These are phyloP conservation scores for Limnodromus scolopaceus DNA, from an alignment of 2,797 vertebrate genomes.

Conservation along the genomic window DNA sequence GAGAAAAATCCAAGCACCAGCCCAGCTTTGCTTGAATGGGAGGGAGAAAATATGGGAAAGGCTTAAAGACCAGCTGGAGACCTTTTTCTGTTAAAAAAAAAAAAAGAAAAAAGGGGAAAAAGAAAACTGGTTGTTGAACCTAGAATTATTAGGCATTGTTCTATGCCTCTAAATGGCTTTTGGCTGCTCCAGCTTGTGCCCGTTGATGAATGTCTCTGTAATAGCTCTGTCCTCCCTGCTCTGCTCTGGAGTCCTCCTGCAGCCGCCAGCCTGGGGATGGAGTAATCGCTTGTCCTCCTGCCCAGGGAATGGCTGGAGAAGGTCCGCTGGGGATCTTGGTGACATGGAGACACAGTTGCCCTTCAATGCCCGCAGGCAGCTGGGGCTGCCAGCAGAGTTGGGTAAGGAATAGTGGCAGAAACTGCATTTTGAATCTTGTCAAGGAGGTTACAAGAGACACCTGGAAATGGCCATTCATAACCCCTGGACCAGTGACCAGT, in stretches of 20 bases:
- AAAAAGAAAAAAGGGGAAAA: too few relatives aligned
- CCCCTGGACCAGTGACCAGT: accelerated
- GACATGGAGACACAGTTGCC: too few relatives aligned
- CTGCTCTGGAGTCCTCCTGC: neutral
- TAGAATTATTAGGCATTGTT: neutral
- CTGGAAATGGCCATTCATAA: accelerated
- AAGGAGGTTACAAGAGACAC: too few relatives aligned
- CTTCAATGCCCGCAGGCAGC: accelerated
- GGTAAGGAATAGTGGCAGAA: neutral
- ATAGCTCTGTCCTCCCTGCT: neutral
- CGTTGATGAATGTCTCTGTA: accelerated
- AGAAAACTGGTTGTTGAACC: neutral
- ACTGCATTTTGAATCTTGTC: neutral
- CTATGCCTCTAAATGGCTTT: neutral
- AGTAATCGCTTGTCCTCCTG: too few relatives aligned
- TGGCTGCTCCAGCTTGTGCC: accelerated
- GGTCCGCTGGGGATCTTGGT: neutral
- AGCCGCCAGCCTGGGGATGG: neutral
- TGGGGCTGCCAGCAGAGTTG: neutral
- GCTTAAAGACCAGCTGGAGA: neutral
- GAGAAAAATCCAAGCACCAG: neutral
- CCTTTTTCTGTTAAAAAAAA: neutral
- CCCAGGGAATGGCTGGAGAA: accelerated
- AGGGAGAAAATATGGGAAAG: neutral
- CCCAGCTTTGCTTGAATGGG: neutral